Base-by-base conservation (phyloP, 2,113 vertebrate species). In the Zosterops pallidus region DNA sequence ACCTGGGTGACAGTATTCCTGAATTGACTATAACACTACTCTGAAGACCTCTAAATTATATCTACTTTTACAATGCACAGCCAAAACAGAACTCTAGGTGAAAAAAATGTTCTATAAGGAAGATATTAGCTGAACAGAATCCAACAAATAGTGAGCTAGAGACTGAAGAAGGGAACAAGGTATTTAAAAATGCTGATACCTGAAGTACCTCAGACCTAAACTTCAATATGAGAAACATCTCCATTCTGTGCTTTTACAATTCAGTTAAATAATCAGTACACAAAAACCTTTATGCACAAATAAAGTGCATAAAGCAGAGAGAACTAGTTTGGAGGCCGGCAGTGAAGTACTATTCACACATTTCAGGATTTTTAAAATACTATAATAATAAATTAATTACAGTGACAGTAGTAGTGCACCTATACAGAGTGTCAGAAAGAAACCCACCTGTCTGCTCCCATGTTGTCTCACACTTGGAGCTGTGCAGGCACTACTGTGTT, bases 401-500 rank as follows among this genome's bases (percentile, higher is more conserved):
- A 72, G 11, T 5, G 11, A 46, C 21, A 39, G 14, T 9, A 52
- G n/a, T 5, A 62, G 26, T 12, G 5, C 29, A 47, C 25, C 60
- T 18, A 11, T 2, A 31, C 4, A 24, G 35, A 39, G 35, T 2
- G 9, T 22, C 56, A 65, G 33, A 46, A 81, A 68, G 42, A 90
- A 72, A 59, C 10, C 39, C 28, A 69, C 29, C 59, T 12, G 39
- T 46, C 59, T 50, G 53, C 55, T 72, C 28, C 33, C 24, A 47
- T 4, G 9, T 8, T 52, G 56, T 79, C 52, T 17, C 25, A 29
- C 1, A 5, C 41, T 23, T 35, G 33, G 67, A 65, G 37, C 18
- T 31, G 23, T 4, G 1, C 13, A 10, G 52, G 23, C 41, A 42
- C 33, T 20, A 17, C 44, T 14, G 6, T 4, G 1, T 13, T 5